Conservation (phyloP, 2,888 invertebrate genomes). For the Loripinus fragilis region DNA sequence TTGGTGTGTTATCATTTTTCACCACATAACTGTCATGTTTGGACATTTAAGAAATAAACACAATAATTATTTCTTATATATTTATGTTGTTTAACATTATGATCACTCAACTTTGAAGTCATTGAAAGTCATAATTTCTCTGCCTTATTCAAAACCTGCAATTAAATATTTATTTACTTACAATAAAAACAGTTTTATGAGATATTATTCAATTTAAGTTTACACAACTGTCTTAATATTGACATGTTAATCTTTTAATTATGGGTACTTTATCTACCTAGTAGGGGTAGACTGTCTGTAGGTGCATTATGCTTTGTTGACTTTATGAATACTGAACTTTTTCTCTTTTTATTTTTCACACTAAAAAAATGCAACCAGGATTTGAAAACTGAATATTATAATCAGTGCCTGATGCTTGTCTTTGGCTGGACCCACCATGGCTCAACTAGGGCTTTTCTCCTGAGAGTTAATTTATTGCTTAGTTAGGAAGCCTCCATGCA, state of each 20-base stretch:
- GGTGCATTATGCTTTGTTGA: no score
- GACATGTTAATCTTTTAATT: conserved; percentile 27
- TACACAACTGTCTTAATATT: conserved; percentile 25
- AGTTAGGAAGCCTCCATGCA: no score
- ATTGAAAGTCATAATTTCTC: conserved; percentile 3
- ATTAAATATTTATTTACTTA: conserved; percentile 8
- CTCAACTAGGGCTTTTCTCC: no score
- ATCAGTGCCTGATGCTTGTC: no score
- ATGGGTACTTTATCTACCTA: conserved; percentile 12
- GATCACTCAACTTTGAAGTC: neutral
- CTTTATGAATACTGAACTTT: no score
- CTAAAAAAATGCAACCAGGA: no score
- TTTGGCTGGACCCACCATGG: no score
- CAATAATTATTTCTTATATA: neutral
- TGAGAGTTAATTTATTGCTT: no score
- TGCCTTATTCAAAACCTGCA: neutral
- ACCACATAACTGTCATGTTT: neutral
- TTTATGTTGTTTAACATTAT: neutral
- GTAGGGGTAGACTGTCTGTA: no score
- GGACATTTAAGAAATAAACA: neutral
- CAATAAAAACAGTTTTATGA: conserved; percentile 4
- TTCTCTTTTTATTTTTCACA: no score
- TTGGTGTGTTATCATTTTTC: no score
- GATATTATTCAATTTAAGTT: conserved; percentile 19
- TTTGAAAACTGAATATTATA: no score